These are phyloP conservation scores for Thera britannica DNA, from an alignment of 2,888 invertebrate species.

Conservation along the genomic window DNA sequence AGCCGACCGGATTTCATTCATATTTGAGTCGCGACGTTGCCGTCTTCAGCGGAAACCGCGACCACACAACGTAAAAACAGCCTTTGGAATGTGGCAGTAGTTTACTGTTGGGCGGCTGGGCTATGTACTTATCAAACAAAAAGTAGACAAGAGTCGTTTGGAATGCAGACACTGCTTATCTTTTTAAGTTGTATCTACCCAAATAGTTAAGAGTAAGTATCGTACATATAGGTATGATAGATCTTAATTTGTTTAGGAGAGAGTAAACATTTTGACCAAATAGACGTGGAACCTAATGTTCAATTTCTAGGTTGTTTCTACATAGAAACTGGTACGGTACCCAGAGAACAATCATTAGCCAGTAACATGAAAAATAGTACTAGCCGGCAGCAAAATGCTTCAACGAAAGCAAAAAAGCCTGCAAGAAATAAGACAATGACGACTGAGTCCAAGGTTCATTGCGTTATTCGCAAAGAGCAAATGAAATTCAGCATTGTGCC, in stretches of 20 bases:
- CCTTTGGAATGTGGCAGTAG: slow-evolving; percentile 81
- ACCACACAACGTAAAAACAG: slow-evolving; percentile 84
- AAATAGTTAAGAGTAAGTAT: slow-evolving; percentile 19
- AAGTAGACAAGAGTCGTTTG: slow-evolving; percentile 66
- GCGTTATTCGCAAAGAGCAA: slow-evolving; percentile 69
- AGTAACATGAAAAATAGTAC: slow-evolving; percentile 11
- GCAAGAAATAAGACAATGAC: slow-evolving; percentile 42
- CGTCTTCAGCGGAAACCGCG: slow-evolving; percentile 84
- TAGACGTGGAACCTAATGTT: not conserved
- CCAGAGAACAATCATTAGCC: slow-evolving; percentile 7
- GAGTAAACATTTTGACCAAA: not conserved
- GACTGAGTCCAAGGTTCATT: slow-evolving; percentile 54
- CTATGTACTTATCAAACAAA: slow-evolving; percentile 74
- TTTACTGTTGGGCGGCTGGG: slow-evolving; percentile 79
- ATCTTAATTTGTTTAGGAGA: slow-evolving; percentile 7
- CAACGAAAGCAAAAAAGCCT: slow-evolving; percentile 34
- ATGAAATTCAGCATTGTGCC: slow-evolving; percentile 81
- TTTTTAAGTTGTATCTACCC: slow-evolving; percentile 16
- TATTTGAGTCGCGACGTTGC: slow-evolving; percentile 84
- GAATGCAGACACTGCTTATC: slow-evolving; percentile 73
- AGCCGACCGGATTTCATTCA: slow-evolving; percentile 84
- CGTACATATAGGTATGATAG: slow-evolving; percentile 7
- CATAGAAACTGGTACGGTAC: not conserved
- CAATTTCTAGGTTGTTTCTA: not conserved
- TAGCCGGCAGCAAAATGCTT: slow-evolving; percentile 16